Evolutionary conservation across 2,113 vertebrate genomes (phyloP).

Genomic region (Donacobius atricapilla): DNA sequence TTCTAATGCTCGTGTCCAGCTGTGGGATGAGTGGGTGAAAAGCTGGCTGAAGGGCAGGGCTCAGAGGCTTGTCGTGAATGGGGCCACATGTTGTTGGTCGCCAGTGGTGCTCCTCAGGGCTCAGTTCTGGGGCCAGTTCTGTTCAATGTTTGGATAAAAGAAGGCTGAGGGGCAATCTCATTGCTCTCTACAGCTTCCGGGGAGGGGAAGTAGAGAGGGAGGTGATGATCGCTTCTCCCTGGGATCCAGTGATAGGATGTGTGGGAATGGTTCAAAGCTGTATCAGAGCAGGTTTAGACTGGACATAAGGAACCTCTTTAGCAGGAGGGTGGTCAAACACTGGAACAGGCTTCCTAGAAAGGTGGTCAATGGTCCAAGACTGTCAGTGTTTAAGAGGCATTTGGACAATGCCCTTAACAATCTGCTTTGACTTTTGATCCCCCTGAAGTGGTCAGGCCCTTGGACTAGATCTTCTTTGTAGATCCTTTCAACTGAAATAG

Average conservation of each 20-base stretch:
- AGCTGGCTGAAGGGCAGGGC: background rate
- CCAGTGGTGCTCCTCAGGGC: background rate
- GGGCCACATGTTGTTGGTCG: background rate
- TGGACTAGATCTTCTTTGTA: background rate
- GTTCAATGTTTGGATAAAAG: background rate
- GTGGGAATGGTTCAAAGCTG: background rate
- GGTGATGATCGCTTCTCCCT: background rate
- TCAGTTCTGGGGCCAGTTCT: background rate
- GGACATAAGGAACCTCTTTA: background rate
- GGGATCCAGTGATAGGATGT: background rate
- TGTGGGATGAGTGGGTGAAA: background rate
- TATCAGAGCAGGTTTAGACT: background rate
- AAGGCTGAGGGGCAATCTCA: background rate
- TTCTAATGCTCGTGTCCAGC: background rate
- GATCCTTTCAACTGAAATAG: background rate
- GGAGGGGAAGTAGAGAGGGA: background rate
- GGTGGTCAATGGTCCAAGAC: background rate
- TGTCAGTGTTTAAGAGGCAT: background rate
- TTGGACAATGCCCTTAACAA: background rate
- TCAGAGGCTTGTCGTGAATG: background rate
- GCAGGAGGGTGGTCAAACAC: background rate
- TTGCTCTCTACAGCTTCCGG: background rate
- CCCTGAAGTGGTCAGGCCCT: background rate
- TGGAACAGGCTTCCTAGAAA: background rate
- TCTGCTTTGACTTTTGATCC: background rate